Percentiles rank a stretch among this genome's conserved stretches.
Conservation (phyloP, 37 sponge, comb jelly and placozoan species). For the Chondrilla cf. caribensis region DNA sequence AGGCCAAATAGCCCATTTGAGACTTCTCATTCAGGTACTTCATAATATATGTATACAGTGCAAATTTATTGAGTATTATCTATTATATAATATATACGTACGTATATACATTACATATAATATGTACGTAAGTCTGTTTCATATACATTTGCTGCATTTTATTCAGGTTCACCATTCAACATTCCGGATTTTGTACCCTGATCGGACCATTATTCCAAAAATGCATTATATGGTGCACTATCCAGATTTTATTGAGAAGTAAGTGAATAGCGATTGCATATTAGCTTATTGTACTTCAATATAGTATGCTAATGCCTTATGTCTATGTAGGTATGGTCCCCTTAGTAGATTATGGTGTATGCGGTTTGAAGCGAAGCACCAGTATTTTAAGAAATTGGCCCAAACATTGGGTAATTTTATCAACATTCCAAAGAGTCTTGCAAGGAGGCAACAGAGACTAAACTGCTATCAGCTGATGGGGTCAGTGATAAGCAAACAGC, state of each 20-base stretch:
- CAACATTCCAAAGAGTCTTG: constrained; percentile 1
- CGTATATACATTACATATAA: background rate
- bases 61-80: too few species aligned
- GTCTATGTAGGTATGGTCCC: background rate
- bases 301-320: background rate
- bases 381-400: constrained; percentile 12
- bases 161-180: background rate
- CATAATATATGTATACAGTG: background rate
- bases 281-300: background rate
- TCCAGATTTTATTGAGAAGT: constrained; percentile 1
- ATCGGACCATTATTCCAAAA: background rate
- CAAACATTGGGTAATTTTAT: constrained; percentile 1
- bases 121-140: background rate
- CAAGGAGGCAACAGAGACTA: background rate
- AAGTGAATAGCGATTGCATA: background rate
- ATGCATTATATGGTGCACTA: constrained; percentile 19
- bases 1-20: constrained; percentile 30
- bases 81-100: background rate
- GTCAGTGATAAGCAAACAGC: too few species aligned
- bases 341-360: background rate
- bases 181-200: background rate
- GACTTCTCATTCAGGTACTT: constrained; percentile 1
- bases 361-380: constrained; percentile 23
- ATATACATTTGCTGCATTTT: background rate
- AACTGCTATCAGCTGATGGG: background rate